Percentiles rank a stretch among this genome's conserved stretches.
These are phyloP conservation scores for Invenusta paracnida DNA, from an alignment of 2,888 invertebrate genomes.

Conservation along the genomic window DNA sequence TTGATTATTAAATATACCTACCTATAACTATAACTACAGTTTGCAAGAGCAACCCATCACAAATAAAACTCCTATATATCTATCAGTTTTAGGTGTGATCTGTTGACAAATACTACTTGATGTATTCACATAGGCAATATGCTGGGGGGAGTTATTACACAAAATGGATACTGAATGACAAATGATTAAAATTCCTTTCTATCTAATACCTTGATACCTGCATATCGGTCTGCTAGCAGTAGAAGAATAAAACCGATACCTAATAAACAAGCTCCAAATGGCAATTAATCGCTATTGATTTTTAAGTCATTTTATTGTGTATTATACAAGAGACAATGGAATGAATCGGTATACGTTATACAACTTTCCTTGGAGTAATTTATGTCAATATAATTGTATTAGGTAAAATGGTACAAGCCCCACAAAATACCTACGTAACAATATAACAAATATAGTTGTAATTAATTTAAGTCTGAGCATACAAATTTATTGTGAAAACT, in stretches of 20 bases:
- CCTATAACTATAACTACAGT: no score
- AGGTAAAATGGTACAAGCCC: no score
- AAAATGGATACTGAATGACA: not conserved
- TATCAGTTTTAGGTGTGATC: conserved; percentile 21
- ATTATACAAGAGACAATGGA: not conserved
- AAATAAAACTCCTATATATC: conserved; percentile 16
- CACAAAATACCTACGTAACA: not conserved
- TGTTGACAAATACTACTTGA: not conserved
- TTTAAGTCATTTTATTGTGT: not conserved
- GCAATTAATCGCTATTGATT: not conserved
- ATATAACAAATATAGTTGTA: not conserved
- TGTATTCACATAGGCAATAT: not conserved
- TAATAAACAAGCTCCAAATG: not conserved
- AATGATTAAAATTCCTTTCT: not conserved
- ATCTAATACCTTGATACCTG: not conserved
- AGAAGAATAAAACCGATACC: not conserved
- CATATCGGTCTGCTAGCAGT: not conserved
- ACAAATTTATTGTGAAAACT: no score
- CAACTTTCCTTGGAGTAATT: no score
- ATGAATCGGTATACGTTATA: not conserved
- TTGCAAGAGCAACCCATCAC: not conserved
- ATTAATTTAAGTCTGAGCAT: not conserved
- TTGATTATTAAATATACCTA: conserved; percentile 29
- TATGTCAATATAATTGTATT: no score
- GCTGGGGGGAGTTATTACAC: not conserved